Conservation (phyloP, 2,113 vertebrate species). For the Mystacornis crossleyi region DNA sequence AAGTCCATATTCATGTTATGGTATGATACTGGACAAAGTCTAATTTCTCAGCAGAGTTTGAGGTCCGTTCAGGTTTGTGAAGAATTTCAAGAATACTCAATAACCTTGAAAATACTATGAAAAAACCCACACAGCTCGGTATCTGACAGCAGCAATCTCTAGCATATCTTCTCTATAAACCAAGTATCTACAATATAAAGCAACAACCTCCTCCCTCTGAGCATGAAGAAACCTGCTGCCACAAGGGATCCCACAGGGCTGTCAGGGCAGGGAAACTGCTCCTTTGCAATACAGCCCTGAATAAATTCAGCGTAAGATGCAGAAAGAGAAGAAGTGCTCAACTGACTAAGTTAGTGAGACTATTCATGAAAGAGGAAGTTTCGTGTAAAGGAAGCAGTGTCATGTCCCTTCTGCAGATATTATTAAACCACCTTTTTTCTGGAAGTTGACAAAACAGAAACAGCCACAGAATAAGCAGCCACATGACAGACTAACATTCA, state of each 20-base stretch:
- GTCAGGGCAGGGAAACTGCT: neutral
- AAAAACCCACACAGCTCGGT: accelerated
- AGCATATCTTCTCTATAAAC: neutral
- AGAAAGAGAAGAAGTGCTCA: neutral
- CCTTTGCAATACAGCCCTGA: neutral
- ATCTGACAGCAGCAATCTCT: neutral
- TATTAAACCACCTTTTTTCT: neutral
- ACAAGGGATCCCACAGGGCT: accelerated
- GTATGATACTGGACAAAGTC: neutral
- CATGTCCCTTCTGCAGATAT: neutral
- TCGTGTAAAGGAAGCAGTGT: neutral
- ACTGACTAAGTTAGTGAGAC: neutral
- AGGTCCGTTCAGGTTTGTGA: neutral
- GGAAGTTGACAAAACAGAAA: neutral
- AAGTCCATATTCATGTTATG: neutral
- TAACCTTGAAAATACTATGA: neutral
- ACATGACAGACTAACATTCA: neutral
- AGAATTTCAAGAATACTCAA: neutral
- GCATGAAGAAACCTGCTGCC: neutral
- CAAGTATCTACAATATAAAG: neutral
- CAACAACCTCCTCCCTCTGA: neutral
- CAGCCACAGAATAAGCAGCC: neutral
- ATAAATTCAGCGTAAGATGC: neutral
- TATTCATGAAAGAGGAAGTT: neutral
- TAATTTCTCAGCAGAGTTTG: neutral